A percentile compares a stretch with the other conserved stretches of the same genome.
Conservation (phyloP, 2,113 vertebrate genomes). For the Cranoglanis bouderius region DNA sequence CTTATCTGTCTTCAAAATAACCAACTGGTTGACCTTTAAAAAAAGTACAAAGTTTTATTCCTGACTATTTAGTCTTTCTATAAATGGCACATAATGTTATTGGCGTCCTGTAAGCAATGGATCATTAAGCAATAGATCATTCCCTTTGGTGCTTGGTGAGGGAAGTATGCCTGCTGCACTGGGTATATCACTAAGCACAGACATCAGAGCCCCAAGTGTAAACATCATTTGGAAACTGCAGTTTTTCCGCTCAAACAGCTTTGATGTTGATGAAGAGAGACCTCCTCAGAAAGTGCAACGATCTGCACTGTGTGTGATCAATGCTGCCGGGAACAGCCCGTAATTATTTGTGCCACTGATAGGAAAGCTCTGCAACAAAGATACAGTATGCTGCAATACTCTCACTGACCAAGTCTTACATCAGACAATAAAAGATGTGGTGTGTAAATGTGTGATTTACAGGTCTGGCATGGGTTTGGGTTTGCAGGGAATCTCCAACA, state of each 20-base stretch:
- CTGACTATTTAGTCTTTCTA: conserved; percentile 65
- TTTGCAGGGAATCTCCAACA: not conserved
- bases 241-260: conserved; percentile 81
- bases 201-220: conserved; percentile 73
- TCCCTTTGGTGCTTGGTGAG: conserved; percentile 54
- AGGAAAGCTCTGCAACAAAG: conserved; percentile 49
- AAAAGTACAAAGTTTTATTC: conserved; percentile 61
- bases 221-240: conserved; percentile 80
- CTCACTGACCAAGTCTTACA: conserved; percentile 45
- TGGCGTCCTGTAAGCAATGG: conserved; percentile 61
- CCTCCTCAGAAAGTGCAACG: conserved; percentile 73
- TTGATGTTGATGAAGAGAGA: conserved; percentile 82
- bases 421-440: conserved; percentile 30
- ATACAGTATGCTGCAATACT: conserved; percentile 42
- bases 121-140: conserved; percentile 66
- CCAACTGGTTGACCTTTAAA: conserved; percentile 62
- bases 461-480: not conserved
- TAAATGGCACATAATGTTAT: conserved; percentile 73
- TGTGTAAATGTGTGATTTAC: conserved; percentile 19
- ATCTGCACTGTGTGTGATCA: conserved; percentile 75
- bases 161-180: conserved; percentile 60
- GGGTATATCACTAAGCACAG: conserved; percentile 79
- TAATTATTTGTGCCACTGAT: conserved; percentile 65
- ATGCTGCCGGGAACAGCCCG: conserved; percentile 62
- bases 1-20: not conserved